A percentile compares a stretch with the other conserved stretches of the same genome.
phyloP scores from a whole-genome alignment of 2,113 vertebrate species.

The Otolemur garnettii region DNA sequence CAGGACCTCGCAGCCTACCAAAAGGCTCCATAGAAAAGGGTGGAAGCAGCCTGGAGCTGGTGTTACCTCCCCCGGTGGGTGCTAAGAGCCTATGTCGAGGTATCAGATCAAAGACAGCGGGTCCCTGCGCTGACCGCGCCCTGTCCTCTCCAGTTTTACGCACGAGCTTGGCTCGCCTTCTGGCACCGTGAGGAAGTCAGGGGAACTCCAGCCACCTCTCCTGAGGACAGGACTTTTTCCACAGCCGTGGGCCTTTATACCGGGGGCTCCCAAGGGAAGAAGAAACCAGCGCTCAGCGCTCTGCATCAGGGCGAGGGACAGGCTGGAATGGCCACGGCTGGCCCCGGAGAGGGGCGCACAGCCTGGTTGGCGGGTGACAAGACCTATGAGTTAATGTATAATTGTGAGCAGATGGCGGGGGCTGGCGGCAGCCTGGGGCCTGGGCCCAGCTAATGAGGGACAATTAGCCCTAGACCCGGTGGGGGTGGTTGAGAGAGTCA shows the following conservation, averaged over 20 bases:
- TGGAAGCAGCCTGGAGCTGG: neutral
- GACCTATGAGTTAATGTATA: conserved; percentile 94
- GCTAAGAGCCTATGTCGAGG: neutral
- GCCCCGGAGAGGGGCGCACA: conserved; percentile 79
- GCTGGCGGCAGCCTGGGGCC: conserved; percentile 89
- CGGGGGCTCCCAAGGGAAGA: neutral
- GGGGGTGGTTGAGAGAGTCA: conserved; percentile 76
- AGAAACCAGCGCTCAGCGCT: conserved; percentile 17
- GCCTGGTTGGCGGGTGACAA: conserved; percentile 74
- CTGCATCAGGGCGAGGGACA: neutral
- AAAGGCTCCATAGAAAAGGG: neutral
- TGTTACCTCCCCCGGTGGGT: neutral
- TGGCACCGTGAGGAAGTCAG: neutral
- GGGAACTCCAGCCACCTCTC: conserved; percentile 35
- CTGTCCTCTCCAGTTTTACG: conserved; percentile 79
- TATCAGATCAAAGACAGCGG: neutral
- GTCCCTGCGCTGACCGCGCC: conserved; percentile 62
- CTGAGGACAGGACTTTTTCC: neutral
- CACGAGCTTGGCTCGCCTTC: conserved; percentile 49
- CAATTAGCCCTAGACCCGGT: conserved; percentile 95
- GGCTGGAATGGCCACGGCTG: conserved; percentile 19
- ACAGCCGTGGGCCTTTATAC: neutral
- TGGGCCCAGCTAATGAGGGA: conserved; percentile 92
- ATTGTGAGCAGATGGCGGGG: conserved; percentile 95
- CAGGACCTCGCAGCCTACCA: neutral